phyloP scores from a whole-genome alignment of 2,797 vertebrate genomes.

The Chelonia mydas region DNA sequence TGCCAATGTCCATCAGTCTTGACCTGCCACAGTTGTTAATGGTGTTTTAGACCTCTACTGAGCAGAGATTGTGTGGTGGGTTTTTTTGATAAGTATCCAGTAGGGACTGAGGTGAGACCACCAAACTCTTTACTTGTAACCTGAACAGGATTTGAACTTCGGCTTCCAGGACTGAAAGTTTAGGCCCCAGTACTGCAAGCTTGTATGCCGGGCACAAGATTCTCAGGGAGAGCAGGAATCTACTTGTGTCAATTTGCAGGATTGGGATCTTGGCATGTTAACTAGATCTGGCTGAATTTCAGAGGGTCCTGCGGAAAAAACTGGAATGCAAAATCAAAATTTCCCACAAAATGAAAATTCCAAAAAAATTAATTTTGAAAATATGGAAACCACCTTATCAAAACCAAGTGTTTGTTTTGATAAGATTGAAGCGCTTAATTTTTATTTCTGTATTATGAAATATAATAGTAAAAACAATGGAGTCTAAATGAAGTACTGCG shows the following conservation, averaged over 20 bases:
- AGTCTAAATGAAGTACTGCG: background rate
- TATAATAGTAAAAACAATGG: background rate
- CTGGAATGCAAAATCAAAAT: background rate
- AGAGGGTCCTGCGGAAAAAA: background rate
- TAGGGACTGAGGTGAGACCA: background rate
- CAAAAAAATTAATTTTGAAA: background rate
- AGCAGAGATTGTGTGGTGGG: background rate
- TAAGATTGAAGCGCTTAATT: background rate
- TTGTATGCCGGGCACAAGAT: background rate
- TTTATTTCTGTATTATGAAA: background rate
- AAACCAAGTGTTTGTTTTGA: background rate
- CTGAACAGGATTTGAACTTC: background rate
- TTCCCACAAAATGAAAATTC: fast-evolving
- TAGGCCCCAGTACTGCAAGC: background rate
- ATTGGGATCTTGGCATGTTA: background rate
- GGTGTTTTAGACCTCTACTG: background rate
- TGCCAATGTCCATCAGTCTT: constrained; percentile 42
- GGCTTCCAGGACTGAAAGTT: background rate
- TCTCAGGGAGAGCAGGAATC: background rate
- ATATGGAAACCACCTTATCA: background rate
- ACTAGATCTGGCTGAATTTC: background rate
- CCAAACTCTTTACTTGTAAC: fast-evolving
- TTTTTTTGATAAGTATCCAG: background rate
- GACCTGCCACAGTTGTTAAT: constrained; percentile 52
- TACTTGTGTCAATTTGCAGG: background rate